A percentile compares a stretch with the other conserved stretches of the same genome.
Conservation (phyloP, 1,140 invertebrate genomes). For the Euschistus heros region DNA sequence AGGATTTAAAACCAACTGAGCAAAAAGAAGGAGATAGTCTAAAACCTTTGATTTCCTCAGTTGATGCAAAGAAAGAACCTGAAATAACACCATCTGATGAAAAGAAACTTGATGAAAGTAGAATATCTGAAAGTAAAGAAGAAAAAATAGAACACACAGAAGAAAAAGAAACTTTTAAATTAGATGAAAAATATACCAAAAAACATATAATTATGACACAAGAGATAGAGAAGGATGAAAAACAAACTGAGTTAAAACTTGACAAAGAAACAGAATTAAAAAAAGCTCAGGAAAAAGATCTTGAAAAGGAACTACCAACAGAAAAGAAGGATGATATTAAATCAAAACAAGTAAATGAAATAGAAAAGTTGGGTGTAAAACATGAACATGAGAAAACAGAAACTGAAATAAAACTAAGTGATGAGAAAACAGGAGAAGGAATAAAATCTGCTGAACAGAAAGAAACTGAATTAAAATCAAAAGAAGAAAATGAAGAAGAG, state of each 20-base stretch:
- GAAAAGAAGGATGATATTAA: not conserved
- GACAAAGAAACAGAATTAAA: not conserved
- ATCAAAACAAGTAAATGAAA: not conserved
- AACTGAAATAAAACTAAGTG: not conserved
- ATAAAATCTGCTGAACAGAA: not conserved
- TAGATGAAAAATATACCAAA: not conserved
- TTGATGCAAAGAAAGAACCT: not conserved
- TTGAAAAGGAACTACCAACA: not conserved
- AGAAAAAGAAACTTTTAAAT: not conserved
- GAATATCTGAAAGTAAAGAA: conserved; percentile 7
- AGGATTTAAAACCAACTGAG: not conserved
- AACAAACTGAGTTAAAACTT: not conserved
- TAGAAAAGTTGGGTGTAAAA: not conserved
- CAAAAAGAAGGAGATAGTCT: not conserved
- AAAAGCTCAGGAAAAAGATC: not conserved
- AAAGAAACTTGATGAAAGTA: not conserved
- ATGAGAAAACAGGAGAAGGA: not conserved
- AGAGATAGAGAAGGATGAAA: not conserved
- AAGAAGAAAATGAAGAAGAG: not conserved
- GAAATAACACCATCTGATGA: not conserved
- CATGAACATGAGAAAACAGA: not conserved
- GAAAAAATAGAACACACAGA: not conserved
- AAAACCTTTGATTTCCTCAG: not conserved
- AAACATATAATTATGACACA: not conserved
- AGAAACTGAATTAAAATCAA: not conserved